Evolutionary conservation across 2,113 vertebrate genomes (phyloP).

Genomic region (Aythya baeri): DNA sequence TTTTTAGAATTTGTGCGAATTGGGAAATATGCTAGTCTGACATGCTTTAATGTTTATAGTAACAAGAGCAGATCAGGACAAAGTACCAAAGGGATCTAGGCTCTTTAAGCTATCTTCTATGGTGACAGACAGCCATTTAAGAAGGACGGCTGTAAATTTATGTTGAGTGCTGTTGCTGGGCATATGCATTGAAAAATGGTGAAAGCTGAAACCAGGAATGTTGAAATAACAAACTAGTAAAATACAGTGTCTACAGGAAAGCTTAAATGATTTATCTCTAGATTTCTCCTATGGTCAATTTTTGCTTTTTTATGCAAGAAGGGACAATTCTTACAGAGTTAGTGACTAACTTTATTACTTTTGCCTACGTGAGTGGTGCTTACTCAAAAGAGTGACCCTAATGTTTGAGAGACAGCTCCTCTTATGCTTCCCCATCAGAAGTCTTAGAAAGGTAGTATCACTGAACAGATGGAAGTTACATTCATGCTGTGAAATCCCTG

Average conservation of each 20-base stretch:
- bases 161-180: neutral
- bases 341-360: neutral
- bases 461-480: neutral
- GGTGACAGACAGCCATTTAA: neutral
- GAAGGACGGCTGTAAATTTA: neutral
- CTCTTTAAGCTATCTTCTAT: neutral
- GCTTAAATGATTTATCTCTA: neutral
- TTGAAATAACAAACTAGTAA: neutral
- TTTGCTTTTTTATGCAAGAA: neutral
- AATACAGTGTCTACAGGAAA: neutral
- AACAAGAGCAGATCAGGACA: neutral
- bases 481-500: neutral
- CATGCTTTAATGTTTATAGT: neutral
- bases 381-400: neutral
- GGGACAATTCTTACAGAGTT: neutral
- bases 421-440: neutral
- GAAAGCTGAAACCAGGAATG: neutral
- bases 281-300: neutral
- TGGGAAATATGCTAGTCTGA: neutral
- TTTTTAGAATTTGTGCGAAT: slow-evolving; percentile 7
- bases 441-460: neutral
- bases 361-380: neutral
- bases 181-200: neutral
- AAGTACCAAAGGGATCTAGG: neutral
- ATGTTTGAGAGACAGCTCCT: neutral